A percentile compares a stretch with the other conserved stretches of the same genome.
These are phyloP conservation scores for Vanacampus margaritifer DNA, from an alignment of 2,113 vertebrate genomes.

Conservation along the genomic window DNA sequence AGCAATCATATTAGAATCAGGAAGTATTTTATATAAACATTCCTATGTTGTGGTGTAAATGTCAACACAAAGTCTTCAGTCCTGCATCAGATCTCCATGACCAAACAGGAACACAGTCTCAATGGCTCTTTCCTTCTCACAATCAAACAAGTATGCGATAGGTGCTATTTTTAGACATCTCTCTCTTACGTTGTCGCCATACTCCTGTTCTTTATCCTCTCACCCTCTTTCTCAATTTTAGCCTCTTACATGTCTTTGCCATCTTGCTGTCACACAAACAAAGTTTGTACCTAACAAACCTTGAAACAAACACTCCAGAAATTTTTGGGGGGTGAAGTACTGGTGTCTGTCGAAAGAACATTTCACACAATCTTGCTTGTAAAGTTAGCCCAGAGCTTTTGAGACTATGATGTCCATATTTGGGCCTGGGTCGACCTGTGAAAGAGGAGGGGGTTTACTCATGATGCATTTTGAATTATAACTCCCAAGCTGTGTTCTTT, in stretches of 20 bases:
- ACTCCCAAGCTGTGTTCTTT: slow-evolving; percentile 12
- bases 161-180: slow-evolving; percentile 59
- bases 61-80: neutral
- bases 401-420: slow-evolving; percentile 48
- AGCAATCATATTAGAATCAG: neutral
- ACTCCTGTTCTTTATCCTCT: slow-evolving; percentile 8
- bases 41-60: neutral
- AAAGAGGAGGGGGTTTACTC: slow-evolving; percentile 39
- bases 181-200: slow-evolving; percentile 25
- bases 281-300: neutral
- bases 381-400: slow-evolving; percentile 37
- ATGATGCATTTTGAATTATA: slow-evolving; percentile 32
- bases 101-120: slow-evolving; percentile 49
- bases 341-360: slow-evolving; percentile 35
- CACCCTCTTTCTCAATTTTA: neutral
- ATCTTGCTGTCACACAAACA: neutral
- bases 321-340: slow-evolving; percentile 2
- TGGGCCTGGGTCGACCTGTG: slow-evolving; percentile 42
- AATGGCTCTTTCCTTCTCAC: slow-evolving; percentile 53
- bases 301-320: slow-evolving; percentile 4
- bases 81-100: slow-evolving; percentile 1
- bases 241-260: neutral
- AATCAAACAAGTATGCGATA: slow-evolving; percentile 66
- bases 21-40: slow-evolving; percentile 5
- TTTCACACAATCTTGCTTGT: slow-evolving; percentile 31